Base-by-base conservation (phyloP, 2,888 invertebrate species). In the Eurytoma adleriae region DNA sequence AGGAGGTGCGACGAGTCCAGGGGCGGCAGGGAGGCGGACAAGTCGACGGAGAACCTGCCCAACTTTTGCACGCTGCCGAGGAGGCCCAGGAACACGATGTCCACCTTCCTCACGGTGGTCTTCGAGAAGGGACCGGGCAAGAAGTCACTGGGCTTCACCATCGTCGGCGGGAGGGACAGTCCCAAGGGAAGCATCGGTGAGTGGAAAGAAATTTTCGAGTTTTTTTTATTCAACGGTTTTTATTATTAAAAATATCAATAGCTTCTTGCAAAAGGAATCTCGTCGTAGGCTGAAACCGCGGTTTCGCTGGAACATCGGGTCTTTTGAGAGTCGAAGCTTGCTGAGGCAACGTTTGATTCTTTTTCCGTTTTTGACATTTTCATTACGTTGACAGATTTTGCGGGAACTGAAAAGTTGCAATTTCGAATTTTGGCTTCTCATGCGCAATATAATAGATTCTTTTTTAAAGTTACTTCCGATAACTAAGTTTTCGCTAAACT, bases 141-240 rank as follows among this genome's bases (percentile, higher is more conserved):
- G 88, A 96, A 96, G 91, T 95, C 96, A 0, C 92, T 97, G 52
- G 97, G 97, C n/a, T 97, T 97, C 89, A 96, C 96, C 14, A 96
- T 97, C 85, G 97, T 97, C 2, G 97, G 97, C 61, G 97, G 97
- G 67, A 93, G 95, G 79, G 97, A 97, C 89, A 96, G 96, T 54
- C 96, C 96, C 2, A 94, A 95, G 89, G 96, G 96, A 78, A 95
- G 95, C 82, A 93, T 96, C 88, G 96, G 90, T 90, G 84, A 83
- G 82, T 71, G 27, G 2, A 40, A 40, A 40, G 40, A 40, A 40
- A 40, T 40, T 40, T 40, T 40, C 2, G 0, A 40, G 0, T 7
- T 40, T 7, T 7, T 40, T 40, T 40, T 40, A 40, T 40, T 3
- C 2, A 40, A 40, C 24, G 10, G 0, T 7, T 61, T 52, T 71